A percentile compares a stretch with the other conserved stretches of the same genome.
Conservation (phyloP, 2,797 vertebrate genomes). For the Florisuga fusca region DNA sequence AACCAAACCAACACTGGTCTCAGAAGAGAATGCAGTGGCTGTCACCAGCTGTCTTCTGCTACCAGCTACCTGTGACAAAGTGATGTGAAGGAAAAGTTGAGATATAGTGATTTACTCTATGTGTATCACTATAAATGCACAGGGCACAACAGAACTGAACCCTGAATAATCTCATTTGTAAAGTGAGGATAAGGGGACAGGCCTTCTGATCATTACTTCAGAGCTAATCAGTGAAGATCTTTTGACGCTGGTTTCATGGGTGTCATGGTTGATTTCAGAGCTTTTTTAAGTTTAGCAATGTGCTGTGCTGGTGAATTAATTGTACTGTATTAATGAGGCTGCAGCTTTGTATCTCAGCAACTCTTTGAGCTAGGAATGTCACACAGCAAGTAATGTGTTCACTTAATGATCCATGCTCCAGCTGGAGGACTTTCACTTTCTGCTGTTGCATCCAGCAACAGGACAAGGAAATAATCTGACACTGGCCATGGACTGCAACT, state of each 20-base stretch:
- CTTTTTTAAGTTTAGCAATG: background rate
- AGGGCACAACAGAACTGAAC: background rate
- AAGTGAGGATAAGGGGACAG: background rate
- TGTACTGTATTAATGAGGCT: background rate
- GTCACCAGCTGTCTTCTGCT: background rate
- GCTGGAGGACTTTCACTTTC: background rate
- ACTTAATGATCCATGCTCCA: background rate
- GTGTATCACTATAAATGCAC: background rate
- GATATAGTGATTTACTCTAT: background rate
- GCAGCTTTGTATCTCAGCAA: background rate
- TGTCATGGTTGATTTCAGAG: background rate
- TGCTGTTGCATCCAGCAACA: background rate
- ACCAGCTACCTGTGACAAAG: background rate
- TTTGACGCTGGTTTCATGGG: background rate
- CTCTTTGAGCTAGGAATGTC: background rate
- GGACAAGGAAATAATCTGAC: background rate
- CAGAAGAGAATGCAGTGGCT: background rate
- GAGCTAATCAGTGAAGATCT: constrained; percentile 12
- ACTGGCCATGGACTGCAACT: background rate
- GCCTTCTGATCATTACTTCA: background rate
- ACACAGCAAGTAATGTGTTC: background rate
- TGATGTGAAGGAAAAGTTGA: background rate
- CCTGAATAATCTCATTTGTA: background rate
- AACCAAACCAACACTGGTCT: background rate
- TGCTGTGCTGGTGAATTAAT: background rate